Evolutionary conservation across 2,797 vertebrate species (phyloP), one percentile per base, ranked within the genome.

Genomic region (Garrulus glandarius): DNA sequence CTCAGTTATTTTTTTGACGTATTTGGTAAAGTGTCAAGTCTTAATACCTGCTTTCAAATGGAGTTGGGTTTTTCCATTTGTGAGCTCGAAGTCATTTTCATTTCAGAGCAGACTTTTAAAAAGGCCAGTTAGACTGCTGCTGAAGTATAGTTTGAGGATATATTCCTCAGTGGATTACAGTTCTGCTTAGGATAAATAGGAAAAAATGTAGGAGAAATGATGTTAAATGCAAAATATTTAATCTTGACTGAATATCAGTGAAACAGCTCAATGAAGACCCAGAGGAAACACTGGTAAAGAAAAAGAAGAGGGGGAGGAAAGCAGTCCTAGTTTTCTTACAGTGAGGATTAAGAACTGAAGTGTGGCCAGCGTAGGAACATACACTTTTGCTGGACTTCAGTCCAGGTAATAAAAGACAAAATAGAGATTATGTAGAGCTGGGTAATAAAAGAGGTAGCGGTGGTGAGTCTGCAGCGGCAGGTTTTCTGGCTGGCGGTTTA

Each of bases 141-240:
- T 67, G 74, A 44, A 74, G 46, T 46, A 60, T 7, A 64, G 71
- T 50, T 78, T 63, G 34, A 86, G 72, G 44, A 79, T 56, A 44
- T 75, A 65, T 84, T 92, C 69, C 81, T 71, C n/a, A 57, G 55
- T 59, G 78, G 84, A 89, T 93, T 93, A 70, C n/a, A 75, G 5
- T 91, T 79, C 57, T 78, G 41, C 77, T 74, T 34, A 78, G 72
- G 39, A 59, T 41, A 84, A 93, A 85, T 49, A 92, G 74, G 64
- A 57, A 64, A 93, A 87, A 85, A 69, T 0, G 15, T 30, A 37
- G 72, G 29, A 87, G 50, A 92, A 92, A 83, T 95, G 11, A 91
- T 84, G 81, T 92, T 92, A 91, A 94, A 84, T 70, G 36, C 64
- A 93, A 95, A 97, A 72, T 93, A 96, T 95, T 96, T 96, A 84